Base-by-base conservation (phyloP, 2,888 invertebrate species). In the Lapara coniferarum region DNA sequence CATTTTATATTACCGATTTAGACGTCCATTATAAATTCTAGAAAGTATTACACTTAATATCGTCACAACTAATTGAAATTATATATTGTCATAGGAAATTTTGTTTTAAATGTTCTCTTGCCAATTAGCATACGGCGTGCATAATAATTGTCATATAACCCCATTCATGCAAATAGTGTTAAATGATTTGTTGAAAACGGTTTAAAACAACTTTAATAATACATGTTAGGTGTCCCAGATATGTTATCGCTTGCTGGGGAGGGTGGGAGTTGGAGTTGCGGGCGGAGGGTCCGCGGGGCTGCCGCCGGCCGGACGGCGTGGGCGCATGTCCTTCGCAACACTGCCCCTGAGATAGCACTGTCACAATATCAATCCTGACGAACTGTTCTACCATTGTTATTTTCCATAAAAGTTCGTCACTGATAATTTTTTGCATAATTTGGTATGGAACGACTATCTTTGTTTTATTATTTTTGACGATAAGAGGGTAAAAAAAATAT, bases 281-380 rank as follows among this genome's bases (percentile, higher is more conserved):
- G 75, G 71, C 72, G 72, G 73, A 72, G 74, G 69, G 74, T 2
- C 7, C 19, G 19, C 3, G 67, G 73, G 73, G 69, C 73, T 66
- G 76, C 37, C 37, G 75, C 66, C 67, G 76, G 76, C 86, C 81
- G 91, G 92, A 92, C 79, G 85, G 82, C 85, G 93, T 91, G 87
- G 92, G 92, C 82, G 87, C 77, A 81, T 77, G 92, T 89, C 91
- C 91, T 91, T 92, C 91, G 84, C 85, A 84, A 81, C 81, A 84
- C 83, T 87, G 88, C 86, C 87, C 87, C 86, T 86, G 85, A 81
- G 83, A 82, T 84, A 86, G 73, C 81, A 71, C 76, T 85, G 85
- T 84, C 86, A 89, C 80, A 85, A 79, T 82, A 79, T 81, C 56
- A 67, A 49, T 59, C 58, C 19, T 19, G 59, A 66, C 66, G 52